Evolutionary conservation across 2,888 invertebrate genomes (phyloP).

Genomic region (Volucella bombylans): DNA sequence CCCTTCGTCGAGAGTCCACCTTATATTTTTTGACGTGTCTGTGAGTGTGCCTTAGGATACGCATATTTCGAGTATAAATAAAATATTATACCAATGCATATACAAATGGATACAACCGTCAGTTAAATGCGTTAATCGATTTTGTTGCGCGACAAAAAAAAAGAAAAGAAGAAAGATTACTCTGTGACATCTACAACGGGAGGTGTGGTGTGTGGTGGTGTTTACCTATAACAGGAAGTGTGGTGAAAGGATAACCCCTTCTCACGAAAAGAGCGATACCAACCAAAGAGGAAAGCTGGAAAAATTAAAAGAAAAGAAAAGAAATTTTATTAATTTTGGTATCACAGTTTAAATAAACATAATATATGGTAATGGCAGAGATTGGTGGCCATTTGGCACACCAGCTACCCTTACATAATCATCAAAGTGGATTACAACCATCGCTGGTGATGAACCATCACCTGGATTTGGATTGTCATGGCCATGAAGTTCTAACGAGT

Average conservation of each 20-base stretch:
- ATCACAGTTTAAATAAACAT: constrained; percentile 77
- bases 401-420: constrained; percentile 85
- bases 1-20: constrained; percentile 45
- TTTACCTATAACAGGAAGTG: constrained; percentile 26
- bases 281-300: neutral
- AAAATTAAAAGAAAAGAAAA: constrained; percentile 6
- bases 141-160: constrained; percentile 49
- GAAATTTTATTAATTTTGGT: constrained; percentile 61
- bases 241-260: constrained; percentile 34
- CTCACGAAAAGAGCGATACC: constrained; percentile 7
- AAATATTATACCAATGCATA: constrained; percentile 57
- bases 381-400: constrained; percentile 87
- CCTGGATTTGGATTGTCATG: constrained; percentile 83
- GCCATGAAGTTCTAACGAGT: constrained; percentile 82
- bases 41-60: constrained; percentile 68
- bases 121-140: constrained; percentile 65
- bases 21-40: constrained; percentile 50
- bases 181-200: constrained; percentile 27
- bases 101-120: constrained; percentile 66
- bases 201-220: constrained; percentile 9
- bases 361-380: constrained; percentile 87
- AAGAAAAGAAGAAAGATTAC: no score
- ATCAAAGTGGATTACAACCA: constrained; percentile 85
- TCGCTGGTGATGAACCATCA: constrained; percentile 86
- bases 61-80: constrained; percentile 39